phyloP scores from a whole-genome alignment of 2,113 vertebrate species.

The Myrmecophaga tridactyla region DNA sequence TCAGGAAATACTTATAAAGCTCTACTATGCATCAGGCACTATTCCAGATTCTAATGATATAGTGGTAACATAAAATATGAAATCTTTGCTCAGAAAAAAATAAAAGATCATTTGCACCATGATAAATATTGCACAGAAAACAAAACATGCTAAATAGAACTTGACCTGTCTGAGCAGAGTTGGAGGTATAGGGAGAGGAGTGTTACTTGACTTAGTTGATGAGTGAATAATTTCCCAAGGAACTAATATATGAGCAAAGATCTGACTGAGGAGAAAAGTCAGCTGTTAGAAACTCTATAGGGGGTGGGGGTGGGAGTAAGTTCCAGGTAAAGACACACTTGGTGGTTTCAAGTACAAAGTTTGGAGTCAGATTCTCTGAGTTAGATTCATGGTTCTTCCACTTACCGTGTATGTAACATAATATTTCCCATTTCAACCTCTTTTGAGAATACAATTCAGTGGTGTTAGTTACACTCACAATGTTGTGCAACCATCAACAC shows the following conservation, averaged over 20 bases:
- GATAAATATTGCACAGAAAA: neutral
- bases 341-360: neutral
- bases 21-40: neutral
- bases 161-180: neutral
- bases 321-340: neutral
- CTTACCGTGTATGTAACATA: too few relatives aligned
- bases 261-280: neutral
- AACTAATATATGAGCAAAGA: neutral
- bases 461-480: too few relatives aligned
- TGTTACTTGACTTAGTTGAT: neutral
- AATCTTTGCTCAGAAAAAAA: neutral
- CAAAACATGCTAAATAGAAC: neutral
- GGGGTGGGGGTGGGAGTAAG: too few relatives aligned
- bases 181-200: neutral
- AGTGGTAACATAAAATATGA: neutral
- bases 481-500: too few relatives aligned
- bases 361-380: neutral
- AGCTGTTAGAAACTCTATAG: neutral
- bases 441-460: too few relatives aligned
- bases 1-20: neutral
- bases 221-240: neutral
- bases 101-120: neutral
- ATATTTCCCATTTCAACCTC: too few relatives aligned
- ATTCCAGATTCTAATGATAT: neutral
- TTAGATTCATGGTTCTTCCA: neutral